Evolutionary conservation across 1,140 invertebrate species (phyloP).

Genomic region (Plodia interpunctella): DNA sequence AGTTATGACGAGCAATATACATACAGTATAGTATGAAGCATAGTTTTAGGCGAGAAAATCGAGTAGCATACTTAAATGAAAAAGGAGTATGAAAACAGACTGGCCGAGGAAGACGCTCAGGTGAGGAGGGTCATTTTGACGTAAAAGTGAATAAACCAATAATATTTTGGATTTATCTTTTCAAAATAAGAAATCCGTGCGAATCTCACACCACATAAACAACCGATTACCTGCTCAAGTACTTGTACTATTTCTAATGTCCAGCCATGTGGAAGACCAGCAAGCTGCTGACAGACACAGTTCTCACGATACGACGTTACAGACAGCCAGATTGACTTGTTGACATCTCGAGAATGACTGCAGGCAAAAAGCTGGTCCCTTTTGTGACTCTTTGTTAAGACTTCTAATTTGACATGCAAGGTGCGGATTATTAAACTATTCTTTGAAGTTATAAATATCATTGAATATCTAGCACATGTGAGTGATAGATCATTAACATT

Average conservation of each 20-base stretch:
- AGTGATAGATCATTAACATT: too few relatives aligned
- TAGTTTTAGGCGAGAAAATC: too few relatives aligned
- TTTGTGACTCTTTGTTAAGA: not conserved
- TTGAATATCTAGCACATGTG: too few relatives aligned
- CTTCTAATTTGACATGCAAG: not conserved
- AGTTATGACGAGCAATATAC: too few relatives aligned
- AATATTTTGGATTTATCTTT: too few relatives aligned
- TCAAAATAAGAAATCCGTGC: not conserved
- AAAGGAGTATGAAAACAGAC: too few relatives aligned
- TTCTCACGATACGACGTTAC: not conserved
- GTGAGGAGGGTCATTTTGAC: too few relatives aligned
- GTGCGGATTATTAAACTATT: not conserved
- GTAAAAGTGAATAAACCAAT: too few relatives aligned
- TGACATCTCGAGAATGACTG: not conserved
- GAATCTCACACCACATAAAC: not conserved
- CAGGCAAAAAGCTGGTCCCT: not conserved
- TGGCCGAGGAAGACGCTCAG: too few relatives aligned
- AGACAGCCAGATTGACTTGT: not conserved
- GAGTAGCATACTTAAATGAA: too few relatives aligned
- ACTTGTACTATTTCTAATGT: not conserved
- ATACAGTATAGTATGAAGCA: too few relatives aligned
- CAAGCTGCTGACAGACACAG: not conserved
- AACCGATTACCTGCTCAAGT: constrained; percentile 5
- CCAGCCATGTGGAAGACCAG: not conserved
- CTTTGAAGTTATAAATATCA: too few relatives aligned